phyloP scores from a whole-genome alignment of 2,113 vertebrate species.

The Collichthys lucidus region DNA sequence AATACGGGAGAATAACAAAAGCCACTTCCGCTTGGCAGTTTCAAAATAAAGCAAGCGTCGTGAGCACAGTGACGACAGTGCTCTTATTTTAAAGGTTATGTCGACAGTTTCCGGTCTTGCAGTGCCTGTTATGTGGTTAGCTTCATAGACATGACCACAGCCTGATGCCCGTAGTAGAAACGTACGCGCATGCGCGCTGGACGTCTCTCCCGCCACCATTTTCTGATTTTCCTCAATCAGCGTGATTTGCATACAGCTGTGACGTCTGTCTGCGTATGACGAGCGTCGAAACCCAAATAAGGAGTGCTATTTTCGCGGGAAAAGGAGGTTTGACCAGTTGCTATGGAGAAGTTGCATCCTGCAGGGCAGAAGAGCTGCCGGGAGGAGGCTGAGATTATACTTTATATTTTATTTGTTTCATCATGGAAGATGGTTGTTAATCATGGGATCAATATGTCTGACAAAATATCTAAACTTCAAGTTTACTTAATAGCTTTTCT shows the following conservation, averaged over 20 bases:
- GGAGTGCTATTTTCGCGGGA: conserved; percentile 41
- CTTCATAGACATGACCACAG: neutral
- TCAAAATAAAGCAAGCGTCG: conserved; percentile 4
- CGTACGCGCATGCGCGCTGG: conserved; percentile 77
- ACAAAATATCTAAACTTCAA: neutral
- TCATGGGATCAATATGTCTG: too few relatives aligned
- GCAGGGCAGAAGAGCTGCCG: neutral
- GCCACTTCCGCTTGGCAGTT: neutral
- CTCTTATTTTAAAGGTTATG: neutral
- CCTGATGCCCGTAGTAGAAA: conserved; percentile 58
- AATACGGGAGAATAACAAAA: rapidly evolving
- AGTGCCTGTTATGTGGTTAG: rapidly evolving
- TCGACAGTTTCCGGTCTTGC: neutral
- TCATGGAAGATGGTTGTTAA: too few relatives aligned
- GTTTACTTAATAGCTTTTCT: neutral
- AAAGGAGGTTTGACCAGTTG: conserved; percentile 57
- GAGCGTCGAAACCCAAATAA: neutral
- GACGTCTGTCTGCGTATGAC: conserved; percentile 59
- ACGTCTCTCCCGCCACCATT: conserved; percentile 78
- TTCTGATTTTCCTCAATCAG: conserved; percentile 84
- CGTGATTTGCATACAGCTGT: conserved; percentile 64
- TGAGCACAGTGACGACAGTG: too few relatives aligned
- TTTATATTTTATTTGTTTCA: too few relatives aligned
- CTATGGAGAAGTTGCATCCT: conserved; percentile 37
- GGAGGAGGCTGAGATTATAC: neutral